Base-by-base conservation (phyloP, 2,113 vertebrate species). In the Myotis davidii region DNA sequence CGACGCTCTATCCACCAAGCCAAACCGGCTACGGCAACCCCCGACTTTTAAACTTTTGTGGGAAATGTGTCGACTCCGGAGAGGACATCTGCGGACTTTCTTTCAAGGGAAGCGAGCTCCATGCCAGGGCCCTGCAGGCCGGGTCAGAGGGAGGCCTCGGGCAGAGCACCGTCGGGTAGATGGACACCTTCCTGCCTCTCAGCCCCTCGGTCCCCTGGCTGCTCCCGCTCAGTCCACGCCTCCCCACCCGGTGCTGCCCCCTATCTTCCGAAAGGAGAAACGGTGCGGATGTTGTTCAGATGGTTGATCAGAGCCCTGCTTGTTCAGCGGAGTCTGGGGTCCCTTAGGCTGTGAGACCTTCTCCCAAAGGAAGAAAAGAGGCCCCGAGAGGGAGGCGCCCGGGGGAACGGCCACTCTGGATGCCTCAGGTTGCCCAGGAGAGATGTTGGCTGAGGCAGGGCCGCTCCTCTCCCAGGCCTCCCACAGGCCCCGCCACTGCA, bases 111-210 rank as follows among this genome's bases (percentile, higher is more conserved):
- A 42, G 21, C 27, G n/a, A 6, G 27, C 61, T 9, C 0, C 54
- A 3, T 3, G 5, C 29, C 12, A 8, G 16, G 27, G 72, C 83
- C 48, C 59, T 32, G 27, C 42, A 27, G 72, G 23, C 34, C 89
- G 37, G 34, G 37, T 48, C 52, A 34, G 20, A 84, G 25, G 37
- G 29, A 32, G 9, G 13, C 13, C 32, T 85, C 5, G 1, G 2
- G 0, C 4, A 42, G 0, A 69, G 69, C 27, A 42, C 20, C 27
- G 1, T 11, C 3, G 42, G 13, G 10, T 59, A 48, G 45, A 4
- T 13, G 5, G 17, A n/a, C 20, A 59, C 50, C 17, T 7, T 50
- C 29, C 20, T 21, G 13, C 73, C 70, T 9, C 79, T 74, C 5
- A 32, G 9, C 56, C 56, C 23, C 88, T 37, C 11, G 14, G 88